Base-by-base conservation (phyloP, 2,113 vertebrate species). In the Pteropus alecto region DNA sequence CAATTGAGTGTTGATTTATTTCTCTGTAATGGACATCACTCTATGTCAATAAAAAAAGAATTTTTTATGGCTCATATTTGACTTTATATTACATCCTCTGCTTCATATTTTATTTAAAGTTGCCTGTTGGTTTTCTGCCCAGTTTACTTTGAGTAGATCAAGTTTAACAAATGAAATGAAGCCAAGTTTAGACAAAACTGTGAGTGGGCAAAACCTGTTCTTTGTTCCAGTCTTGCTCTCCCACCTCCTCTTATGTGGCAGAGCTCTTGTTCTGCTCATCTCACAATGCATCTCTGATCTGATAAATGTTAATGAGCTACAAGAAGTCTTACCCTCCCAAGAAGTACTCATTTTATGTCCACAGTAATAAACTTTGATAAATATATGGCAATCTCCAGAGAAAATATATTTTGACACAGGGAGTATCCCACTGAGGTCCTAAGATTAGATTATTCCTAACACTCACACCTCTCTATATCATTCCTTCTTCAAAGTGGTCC, bases 161-260 rank as follows among this genome's bases (percentile, higher is more conserved):
- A 35, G 73, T 38, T 61, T 43, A 83, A 48, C 43, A 67, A 63
- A 79, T 28, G 43, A 71, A 78, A 63, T 7, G n/a, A 28, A 41
- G 24, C 18, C 22, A 26, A 22, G 16, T 30, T 33, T 68, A 92
- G 51, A 24, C 6, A 28, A 48, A 58, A 28, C 51, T 8, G 11
- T 78, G 30, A 8, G 61, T 46, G 18, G 11, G 22, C 41, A 22
- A 71, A 68, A 5, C 9, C 35, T 26, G 12, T 65, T 41, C 48
- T 46, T 51, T 28, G 28, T 9, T 24, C 28, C 5, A 3, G 28
- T 21, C 21, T 38, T 4, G 1, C n/a, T 3, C 3, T 60, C 24
- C 48, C 0, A 0, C 18, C 26, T 73, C 56, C 46, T 73, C 56
- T 12, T 0, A 2, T 4, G 10, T 7, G 5, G 14, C 7, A 54